Evolutionary conservation across 2,113 vertebrate genomes (phyloP).

Genomic region (Brachyhypopomus occidentalis): DNA sequence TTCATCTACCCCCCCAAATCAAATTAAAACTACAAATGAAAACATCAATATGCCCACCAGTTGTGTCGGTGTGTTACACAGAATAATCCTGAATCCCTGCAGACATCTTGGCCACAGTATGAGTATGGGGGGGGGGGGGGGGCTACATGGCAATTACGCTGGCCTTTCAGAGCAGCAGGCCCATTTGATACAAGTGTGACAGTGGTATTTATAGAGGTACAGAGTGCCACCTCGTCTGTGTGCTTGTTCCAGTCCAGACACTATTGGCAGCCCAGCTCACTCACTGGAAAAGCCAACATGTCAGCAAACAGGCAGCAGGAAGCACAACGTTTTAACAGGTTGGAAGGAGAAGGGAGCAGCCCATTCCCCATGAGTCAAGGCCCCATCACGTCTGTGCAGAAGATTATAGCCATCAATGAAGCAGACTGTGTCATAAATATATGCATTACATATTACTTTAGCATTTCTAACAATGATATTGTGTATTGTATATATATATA

Average conservation of each 20-base stretch:
- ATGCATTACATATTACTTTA: not conserved
- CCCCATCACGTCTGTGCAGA: not conserved
- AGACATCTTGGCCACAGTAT: slow-evolving; percentile 62
- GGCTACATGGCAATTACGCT: slow-evolving; percentile 58
- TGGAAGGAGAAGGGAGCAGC: slow-evolving; percentile 56
- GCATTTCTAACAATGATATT: not conserved
- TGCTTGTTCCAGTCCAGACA: slow-evolving; percentile 67
- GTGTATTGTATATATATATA: no score
- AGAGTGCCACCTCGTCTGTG: slow-evolving; percentile 55
- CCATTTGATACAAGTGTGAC: slow-evolving; percentile 73
- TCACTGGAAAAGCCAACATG: slow-evolving; percentile 77
- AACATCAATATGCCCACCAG: slow-evolving; percentile 64
- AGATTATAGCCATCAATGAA: slow-evolving; percentile 20
- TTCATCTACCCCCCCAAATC: not conserved
- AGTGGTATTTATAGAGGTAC: slow-evolving; percentile 72
- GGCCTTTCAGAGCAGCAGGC: slow-evolving; percentile 63
- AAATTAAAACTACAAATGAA: slow-evolving; percentile 60
- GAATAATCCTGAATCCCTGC: slow-evolving; percentile 66
- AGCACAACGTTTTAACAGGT: slow-evolving; percentile 75
- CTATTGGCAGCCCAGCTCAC: slow-evolving; percentile 73
- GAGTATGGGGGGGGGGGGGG: slow-evolving; percentile 46
- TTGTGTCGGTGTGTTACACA: slow-evolving; percentile 69
- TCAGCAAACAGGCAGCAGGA: slow-evolving; percentile 74
- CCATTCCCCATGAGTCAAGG: slow-evolving; percentile 26
- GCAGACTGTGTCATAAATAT: not conserved